A percentile compares a stretch with the other conserved stretches of the same genome.
phyloP scores from a whole-genome alignment of 2,113 vertebrate genomes.

The Genyomyrus donnyi region DNA sequence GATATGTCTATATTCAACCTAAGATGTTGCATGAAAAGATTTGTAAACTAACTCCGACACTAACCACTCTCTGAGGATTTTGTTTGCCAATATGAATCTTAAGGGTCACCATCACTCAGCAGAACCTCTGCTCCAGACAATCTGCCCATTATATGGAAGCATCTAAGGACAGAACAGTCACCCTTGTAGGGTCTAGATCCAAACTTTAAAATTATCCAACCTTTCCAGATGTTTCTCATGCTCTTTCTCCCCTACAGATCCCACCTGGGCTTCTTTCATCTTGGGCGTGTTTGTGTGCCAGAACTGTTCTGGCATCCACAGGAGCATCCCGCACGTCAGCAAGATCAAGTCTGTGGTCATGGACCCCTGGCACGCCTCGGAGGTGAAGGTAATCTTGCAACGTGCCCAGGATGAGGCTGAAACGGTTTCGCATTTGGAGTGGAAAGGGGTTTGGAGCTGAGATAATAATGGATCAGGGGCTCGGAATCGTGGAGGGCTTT shows the following conservation, averaged over 20 bases:
- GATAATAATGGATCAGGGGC: not conserved
- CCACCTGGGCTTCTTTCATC: conserved; percentile 88
- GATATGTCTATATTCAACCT: not conserved
- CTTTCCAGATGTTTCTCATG: not conserved
- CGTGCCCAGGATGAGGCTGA: not conserved
- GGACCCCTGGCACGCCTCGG: conserved; percentile 81
- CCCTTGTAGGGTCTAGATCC: not conserved
- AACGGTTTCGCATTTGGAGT: not conserved
- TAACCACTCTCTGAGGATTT: not conserved
- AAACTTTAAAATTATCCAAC: not conserved
- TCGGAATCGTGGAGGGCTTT: not conserved
- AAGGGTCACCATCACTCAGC: not conserved
- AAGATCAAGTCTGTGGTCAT: conserved; percentile 80
- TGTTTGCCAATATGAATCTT: not conserved
- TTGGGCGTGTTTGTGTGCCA: conserved; percentile 89
- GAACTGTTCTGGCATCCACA: conserved; percentile 86
- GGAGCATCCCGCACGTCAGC: conserved; percentile 82
- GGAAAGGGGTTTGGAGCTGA: not conserved
- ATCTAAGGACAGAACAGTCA: not conserved
- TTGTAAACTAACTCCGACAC: not conserved
- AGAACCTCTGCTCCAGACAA: not conserved
- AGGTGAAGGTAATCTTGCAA: conserved; percentile 71
- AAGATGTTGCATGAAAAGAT: not conserved
- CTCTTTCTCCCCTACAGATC: conserved; percentile 59
- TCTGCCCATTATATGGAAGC: not conserved